Base-by-base conservation (phyloP, 2,888 invertebrate species). In the Ochropleura plecta region DNA sequence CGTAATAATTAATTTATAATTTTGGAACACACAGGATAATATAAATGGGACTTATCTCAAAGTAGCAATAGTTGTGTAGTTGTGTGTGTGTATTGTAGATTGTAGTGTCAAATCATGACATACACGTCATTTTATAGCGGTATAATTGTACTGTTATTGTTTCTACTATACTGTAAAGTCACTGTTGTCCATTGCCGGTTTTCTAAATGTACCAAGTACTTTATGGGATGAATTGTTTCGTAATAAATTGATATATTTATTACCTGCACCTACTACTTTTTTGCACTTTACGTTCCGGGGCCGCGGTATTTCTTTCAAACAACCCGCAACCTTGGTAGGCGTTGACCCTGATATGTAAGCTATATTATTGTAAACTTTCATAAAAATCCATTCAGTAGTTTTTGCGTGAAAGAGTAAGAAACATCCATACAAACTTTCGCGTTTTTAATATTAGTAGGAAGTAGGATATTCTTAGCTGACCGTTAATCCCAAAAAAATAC, bases 81-180 rank as follows among this genome's bases (percentile, higher is more conserved):
- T 30, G 9, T 59, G 57, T 59, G 30, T 14, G 44, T 44, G 42
- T n/a, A 53, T 53, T n/a, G 48, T 12, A 48, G 9, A 57, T 9
- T 4, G 30, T 18, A 44, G 59, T 57, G 63, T 53, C n/a, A 44
- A 64, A 10, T 9, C 70, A 49, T 62, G 65, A 62, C 69, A 51
- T 55, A 57, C 30, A 44, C 75, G 66, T 70, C 75, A 83, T 60
- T 75, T 79, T 51, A 79, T 69, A 82, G 51, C 78, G 82, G 79
- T 55, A 59, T 51, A 59, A 68, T 60, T 46, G 46, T 65, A 65
- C 68, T 49, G 44, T 67, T 66, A 55, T 6, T 20, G 8, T 20
- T 62, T 49, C 12, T 10, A n/a, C 12, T 40, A 44, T 14, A 51
- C 16, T 7, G 16, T 55, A 18, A 44, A 55, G 40, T 48, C 40